Percentiles rank a stretch among this genome's conserved stretches.
Conservation (phyloP, 2,797 vertebrate species). For the Pogoniulus pusillus region DNA sequence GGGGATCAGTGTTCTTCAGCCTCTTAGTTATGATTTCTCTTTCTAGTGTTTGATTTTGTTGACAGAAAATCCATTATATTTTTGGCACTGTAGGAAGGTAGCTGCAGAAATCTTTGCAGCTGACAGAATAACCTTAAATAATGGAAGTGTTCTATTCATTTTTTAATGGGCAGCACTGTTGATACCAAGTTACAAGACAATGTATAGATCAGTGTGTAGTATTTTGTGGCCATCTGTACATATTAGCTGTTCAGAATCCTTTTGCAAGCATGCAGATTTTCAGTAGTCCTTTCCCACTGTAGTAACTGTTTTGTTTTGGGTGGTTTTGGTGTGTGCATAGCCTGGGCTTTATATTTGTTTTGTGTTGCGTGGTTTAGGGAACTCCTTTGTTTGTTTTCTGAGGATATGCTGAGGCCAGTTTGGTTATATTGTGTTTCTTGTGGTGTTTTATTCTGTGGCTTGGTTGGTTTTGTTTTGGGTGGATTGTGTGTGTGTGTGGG, state of each 20-base stretch:
- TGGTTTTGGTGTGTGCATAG: too few relatives aligned
- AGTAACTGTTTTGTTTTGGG: background rate
- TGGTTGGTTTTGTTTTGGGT: background rate
- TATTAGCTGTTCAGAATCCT: background rate
- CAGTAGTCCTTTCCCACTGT: background rate
- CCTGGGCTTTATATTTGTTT: too few relatives aligned
- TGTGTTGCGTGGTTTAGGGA: too few relatives aligned
- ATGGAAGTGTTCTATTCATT: background rate
- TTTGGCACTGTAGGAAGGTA: constrained; percentile 27
- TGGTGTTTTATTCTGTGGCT: background rate
- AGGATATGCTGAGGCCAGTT: background rate
- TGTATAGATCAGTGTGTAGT: background rate
- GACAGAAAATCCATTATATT: constrained; percentile 54
- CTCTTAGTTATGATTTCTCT: constrained; percentile 20
- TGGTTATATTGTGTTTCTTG: background rate
- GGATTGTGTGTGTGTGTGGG: too few relatives aligned
- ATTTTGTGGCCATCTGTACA: background rate
- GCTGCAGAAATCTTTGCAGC: constrained; percentile 37
- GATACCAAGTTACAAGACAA: background rate
- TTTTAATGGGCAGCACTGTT: background rate
- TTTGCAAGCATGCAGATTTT: constrained; percentile 18
- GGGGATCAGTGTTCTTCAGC: constrained; percentile 41
- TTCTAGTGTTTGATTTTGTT: background rate
- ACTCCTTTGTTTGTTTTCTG: too few relatives aligned
- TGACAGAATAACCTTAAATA: constrained; percentile 8